Percentiles rank a stretch among this genome's conserved stretches.
These are phyloP conservation scores for Hyppa rectilinea DNA, from an alignment of 2,888 invertebrate genomes.

Conservation along the genomic window DNA sequence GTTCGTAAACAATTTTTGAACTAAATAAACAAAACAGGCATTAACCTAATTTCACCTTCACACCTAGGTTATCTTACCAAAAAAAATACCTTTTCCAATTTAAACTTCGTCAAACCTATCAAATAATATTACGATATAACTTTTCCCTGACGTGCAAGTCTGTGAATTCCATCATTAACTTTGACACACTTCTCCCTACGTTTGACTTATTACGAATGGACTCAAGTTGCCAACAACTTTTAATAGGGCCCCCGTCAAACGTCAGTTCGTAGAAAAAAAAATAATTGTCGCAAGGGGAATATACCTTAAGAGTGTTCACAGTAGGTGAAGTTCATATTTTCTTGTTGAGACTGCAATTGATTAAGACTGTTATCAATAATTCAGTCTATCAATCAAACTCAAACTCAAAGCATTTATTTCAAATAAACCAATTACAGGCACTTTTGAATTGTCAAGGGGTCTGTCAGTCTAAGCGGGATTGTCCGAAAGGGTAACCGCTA, in stretches of 20 bases:
- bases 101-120: constrained; percentile 55
- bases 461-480: no score
- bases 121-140: constrained; percentile 59
- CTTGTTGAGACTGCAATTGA: not conserved
- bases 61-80: not conserved
- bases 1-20: not conserved
- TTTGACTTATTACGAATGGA: constrained; percentile 70
- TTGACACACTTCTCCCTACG: constrained; percentile 62
- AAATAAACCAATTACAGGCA: no score
- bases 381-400: not conserved
- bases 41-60: not conserved
- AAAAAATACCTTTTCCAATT: constrained; percentile 46
- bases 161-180: constrained; percentile 62
- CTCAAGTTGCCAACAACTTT: constrained; percentile 75
- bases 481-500: no score
- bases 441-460: no score
- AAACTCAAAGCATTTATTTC: no score
- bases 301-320: not conserved
- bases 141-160: constrained; percentile 52
- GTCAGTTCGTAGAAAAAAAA: constrained; percentile 63
- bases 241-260: constrained; percentile 77
- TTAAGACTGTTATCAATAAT: not conserved
- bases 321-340: constrained; percentile 34
- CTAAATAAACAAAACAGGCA: not conserved
- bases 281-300: constrained; percentile 63